These are phyloP conservation scores for Spilogale gracilis DNA, from an alignment of 2,113 vertebrate genomes.

Conservation along the genomic window DNA sequence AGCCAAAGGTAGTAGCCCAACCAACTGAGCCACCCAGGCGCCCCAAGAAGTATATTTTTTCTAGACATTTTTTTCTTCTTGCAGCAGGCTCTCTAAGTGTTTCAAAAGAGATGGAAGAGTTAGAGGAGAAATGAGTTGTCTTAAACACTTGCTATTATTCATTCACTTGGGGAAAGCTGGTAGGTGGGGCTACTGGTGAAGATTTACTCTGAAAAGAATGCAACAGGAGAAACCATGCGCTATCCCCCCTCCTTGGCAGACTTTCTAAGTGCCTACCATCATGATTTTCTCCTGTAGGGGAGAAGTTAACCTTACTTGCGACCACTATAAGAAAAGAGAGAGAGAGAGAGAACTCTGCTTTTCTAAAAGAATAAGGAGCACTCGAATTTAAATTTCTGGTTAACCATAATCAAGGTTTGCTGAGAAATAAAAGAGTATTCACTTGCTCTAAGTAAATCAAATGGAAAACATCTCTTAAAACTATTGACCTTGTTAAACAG, in stretches of 20 bases:
- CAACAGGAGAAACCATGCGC: neutral
- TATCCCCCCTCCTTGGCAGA: neutral
- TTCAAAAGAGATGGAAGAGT: slow-evolving; percentile 57
- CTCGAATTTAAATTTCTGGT: slow-evolving; percentile 54
- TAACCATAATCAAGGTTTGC: neutral
- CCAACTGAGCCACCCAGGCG: too few species aligned
- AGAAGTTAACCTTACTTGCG: neutral
- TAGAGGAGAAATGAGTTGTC: neutral
- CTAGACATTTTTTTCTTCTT: slow-evolving; percentile 30
- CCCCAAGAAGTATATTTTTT: neutral
- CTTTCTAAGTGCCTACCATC: neutral
- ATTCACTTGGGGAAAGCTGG: neutral
- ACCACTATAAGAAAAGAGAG: neutral
- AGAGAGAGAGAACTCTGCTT: neutral
- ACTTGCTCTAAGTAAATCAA: slow-evolving; percentile 45
- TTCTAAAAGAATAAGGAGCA: neutral
- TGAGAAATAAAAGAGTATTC: slow-evolving; percentile 42
- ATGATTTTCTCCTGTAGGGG: neutral
- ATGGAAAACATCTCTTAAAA: slow-evolving; percentile 68
- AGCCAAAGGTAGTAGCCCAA: too few species aligned
- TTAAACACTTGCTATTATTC: neutral
- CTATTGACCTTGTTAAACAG: slow-evolving; percentile 62
- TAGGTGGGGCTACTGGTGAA: neutral
- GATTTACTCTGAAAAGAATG: neutral
- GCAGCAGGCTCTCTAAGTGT: neutral